These are phyloP conservation scores for Leptoteleia sp. DNA, from an alignment of 1,140 invertebrate genomes.

Conservation along the genomic window DNA sequence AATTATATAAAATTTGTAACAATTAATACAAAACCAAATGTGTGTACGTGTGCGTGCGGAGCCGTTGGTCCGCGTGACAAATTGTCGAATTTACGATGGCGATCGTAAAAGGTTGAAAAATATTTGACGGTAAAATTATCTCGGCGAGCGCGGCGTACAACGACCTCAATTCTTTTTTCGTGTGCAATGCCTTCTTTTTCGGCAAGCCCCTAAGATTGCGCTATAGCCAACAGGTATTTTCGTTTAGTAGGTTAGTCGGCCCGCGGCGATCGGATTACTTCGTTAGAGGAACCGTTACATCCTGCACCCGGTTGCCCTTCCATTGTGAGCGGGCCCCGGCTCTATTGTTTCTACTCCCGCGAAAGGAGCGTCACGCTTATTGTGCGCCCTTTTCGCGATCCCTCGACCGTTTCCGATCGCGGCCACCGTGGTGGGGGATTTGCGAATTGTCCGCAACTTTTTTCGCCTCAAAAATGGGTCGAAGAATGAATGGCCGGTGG, in stretches of 20 bases:
- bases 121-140: neutral
- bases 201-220: constrained; percentile 61
- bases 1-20: too few relatives aligned
- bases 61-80: too few relatives aligned
- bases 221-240: constrained; percentile 66
- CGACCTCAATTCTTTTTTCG: constrained; percentile 58
- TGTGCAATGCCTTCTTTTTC: constrained; percentile 61
- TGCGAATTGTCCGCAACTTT: constrained; percentile 36
- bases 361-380: constrained; percentile 48
- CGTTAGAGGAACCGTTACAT: constrained; percentile 75
- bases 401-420: constrained; percentile 50
- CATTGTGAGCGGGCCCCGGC: constrained; percentile 67
- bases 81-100: neutral
- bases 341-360: constrained; percentile 68
- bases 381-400: constrained; percentile 60
- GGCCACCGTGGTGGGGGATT: constrained; percentile 1
- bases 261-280: constrained; percentile 65
- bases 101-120: constrained; percentile 15
- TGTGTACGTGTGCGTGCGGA: neutral
- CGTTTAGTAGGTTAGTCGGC: constrained; percentile 76
- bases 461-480: constrained; percentile 10
- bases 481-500: too few relatives aligned
- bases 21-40: too few relatives aligned
- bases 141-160: constrained; percentile 27
- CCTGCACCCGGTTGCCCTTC: constrained; percentile 69